phyloP scores from a whole-genome alignment of 2,113 vertebrate genomes.

The Halcyon senegalensis region DNA sequence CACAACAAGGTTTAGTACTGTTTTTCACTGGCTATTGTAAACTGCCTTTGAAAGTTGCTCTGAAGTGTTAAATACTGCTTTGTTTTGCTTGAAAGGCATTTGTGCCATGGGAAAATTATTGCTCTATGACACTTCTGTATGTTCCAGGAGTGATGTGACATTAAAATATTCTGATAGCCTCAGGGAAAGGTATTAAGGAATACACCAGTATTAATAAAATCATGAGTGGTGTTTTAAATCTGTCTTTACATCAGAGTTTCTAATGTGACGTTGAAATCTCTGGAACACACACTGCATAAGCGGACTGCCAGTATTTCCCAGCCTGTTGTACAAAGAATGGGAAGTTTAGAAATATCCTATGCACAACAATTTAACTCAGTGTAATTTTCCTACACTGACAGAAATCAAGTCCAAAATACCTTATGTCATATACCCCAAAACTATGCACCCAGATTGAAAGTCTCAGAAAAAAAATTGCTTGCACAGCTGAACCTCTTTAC shows the following conservation, averaged over 20 bases:
- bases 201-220: not conserved
- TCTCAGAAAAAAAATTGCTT: not conserved
- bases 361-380: not conserved
- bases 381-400: not conserved
- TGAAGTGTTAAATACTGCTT: slow-evolving; percentile 32
- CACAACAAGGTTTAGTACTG: not conserved
- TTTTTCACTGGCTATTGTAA: not conserved
- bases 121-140: not conserved
- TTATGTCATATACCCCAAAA: not conserved
- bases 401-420: not conserved
- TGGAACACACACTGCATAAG: not conserved
- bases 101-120: not conserved
- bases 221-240: not conserved
- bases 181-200: not conserved
- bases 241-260: not conserved
- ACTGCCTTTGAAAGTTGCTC: not conserved
- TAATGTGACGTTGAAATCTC: not conserved
- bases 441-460: not conserved
- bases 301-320: not conserved
- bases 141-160: not conserved
- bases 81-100: slow-evolving; percentile 31
- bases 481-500: not conserved
- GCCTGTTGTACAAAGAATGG: not conserved
- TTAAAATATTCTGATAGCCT: slow-evolving; percentile 22
- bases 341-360: not conserved